A percentile compares a stretch with the other conserved stretches of the same genome.
phyloP scores from a whole-genome alignment of 2,113 vertebrate species.

The Tauraco erythrolophus region DNA sequence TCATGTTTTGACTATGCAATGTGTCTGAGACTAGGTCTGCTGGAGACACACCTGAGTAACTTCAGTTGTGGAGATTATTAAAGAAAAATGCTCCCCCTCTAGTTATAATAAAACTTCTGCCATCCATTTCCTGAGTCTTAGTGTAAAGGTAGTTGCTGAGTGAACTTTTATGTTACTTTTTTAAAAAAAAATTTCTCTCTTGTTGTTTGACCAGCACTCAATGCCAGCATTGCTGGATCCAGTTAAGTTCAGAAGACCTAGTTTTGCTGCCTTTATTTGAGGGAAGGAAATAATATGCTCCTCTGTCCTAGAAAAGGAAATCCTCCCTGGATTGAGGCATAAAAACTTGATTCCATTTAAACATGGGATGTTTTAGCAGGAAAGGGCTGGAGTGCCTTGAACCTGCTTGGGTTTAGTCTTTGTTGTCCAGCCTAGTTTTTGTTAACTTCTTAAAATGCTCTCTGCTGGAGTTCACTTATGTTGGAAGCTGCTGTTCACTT shows the following conservation, averaged over 20 bases:
- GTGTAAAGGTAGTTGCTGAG: not conserved
- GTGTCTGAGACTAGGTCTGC: constrained; percentile 30
- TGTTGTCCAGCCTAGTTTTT: not conserved
- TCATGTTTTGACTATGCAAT: constrained; percentile 33
- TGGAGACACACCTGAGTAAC: constrained; percentile 57
- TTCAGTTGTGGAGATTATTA: constrained; percentile 42
- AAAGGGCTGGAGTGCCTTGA: not conserved
- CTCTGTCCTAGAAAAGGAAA: constrained; percentile 59
- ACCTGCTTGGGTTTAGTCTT: not conserved
- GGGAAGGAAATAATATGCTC: constrained; percentile 24
- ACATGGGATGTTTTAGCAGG: not conserved
- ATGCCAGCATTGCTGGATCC: not conserved
- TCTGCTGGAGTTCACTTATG: not conserved
- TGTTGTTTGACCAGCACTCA: not conserved
- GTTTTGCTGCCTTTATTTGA: constrained; percentile 28
- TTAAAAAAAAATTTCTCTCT: not conserved
- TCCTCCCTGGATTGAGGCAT: not conserved
- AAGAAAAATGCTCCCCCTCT: constrained; percentile 53
- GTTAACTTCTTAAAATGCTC: not conserved
- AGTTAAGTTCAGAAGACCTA: constrained; percentile 22
- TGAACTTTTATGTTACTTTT: not conserved
- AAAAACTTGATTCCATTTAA: constrained; percentile 31
- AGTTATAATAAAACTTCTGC: constrained; percentile 40
- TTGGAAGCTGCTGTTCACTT: not conserved
- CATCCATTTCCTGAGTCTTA: constrained; percentile 16